phyloP scores from a whole-genome alignment of 1,140 invertebrate species.

The Neuroterus valhalla region DNA sequence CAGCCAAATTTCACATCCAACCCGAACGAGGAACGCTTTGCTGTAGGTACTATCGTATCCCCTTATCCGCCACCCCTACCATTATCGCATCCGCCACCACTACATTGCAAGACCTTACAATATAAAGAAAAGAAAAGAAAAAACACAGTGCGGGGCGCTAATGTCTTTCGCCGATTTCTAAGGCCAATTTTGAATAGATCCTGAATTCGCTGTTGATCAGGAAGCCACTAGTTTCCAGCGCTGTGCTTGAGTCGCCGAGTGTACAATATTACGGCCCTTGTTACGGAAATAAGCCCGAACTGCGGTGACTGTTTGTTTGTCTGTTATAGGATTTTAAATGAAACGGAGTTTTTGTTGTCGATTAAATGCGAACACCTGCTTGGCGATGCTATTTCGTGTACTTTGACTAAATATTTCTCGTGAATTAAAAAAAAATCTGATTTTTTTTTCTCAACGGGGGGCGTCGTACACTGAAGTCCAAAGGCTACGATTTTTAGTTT shows the following conservation, averaged over 20 bases:
- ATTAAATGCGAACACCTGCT: slow-evolving; percentile 69
- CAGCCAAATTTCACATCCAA: slow-evolving; percentile 59
- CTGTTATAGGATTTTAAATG: slow-evolving; percentile 70
- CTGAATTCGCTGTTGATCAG: not conserved
- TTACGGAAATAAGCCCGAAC: slow-evolving; percentile 69
- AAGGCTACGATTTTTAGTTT: slow-evolving; percentile 20
- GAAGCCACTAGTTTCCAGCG: slow-evolving; percentile 3
- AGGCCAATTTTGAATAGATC: not conserved
- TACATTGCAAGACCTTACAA: slow-evolving; percentile 15
- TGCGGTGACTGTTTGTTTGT: slow-evolving; percentile 71
- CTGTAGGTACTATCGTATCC: slow-evolving; percentile 67
- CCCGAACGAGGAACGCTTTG: slow-evolving; percentile 63
- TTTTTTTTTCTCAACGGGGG: not conserved
- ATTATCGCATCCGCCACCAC: slow-evolving; percentile 42
- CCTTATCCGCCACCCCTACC: slow-evolving; percentile 64
- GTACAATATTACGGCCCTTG: slow-evolving; percentile 66
- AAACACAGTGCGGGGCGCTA: slow-evolving; percentile 11
- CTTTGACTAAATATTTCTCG: slow-evolving; percentile 53
- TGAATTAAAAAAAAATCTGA: slow-evolving; percentile 26
- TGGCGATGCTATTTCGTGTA: slow-evolving; percentile 72
- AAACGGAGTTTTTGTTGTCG: slow-evolving; percentile 68
- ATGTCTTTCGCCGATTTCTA: not conserved
- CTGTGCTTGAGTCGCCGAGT: slow-evolving; percentile 55
- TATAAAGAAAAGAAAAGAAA: slow-evolving; percentile 31
- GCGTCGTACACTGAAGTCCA: not conserved